These are phyloP conservation scores for Cydia amplana DNA, from an alignment of 1,140 invertebrate species.

Conservation along the genomic window DNA sequence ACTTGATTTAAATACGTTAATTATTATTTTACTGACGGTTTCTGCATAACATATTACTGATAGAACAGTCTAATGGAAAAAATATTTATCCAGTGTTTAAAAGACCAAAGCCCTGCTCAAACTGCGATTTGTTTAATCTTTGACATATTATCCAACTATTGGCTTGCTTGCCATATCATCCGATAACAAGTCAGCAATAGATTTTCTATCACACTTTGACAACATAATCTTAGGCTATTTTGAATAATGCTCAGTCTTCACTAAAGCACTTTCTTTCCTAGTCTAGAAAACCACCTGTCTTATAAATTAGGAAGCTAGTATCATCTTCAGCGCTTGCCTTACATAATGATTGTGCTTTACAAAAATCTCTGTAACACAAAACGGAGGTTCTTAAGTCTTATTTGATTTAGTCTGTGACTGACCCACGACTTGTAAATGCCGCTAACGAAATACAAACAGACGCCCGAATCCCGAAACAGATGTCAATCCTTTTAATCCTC, in stretches of 20 bases:
- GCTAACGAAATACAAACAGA: constrained; percentile 44
- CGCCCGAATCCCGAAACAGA: constrained; percentile 35
- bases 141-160: no score
- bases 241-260: not conserved
- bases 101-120: no score
- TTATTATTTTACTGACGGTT: no score
- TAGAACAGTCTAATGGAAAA: no score
- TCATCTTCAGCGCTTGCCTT: not conserved
- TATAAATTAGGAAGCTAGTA: not conserved
- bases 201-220: not conserved
- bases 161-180: no score
- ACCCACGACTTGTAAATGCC: constrained; percentile 39
- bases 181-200: no score
- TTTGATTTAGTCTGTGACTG: constrained; percentile 38
- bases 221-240: not conserved
- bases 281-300: not conserved
- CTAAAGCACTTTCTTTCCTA: not conserved
- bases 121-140: no score
- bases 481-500: constrained; percentile 34
- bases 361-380: not conserved
- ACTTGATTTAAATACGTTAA: not conserved
- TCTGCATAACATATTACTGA: no score
- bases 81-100: no score
- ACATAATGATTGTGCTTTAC: constrained; percentile 1
- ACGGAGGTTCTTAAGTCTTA: not conserved